Conservation (phyloP, 2,797 vertebrate genomes). For the Chelon auratus region DNA sequence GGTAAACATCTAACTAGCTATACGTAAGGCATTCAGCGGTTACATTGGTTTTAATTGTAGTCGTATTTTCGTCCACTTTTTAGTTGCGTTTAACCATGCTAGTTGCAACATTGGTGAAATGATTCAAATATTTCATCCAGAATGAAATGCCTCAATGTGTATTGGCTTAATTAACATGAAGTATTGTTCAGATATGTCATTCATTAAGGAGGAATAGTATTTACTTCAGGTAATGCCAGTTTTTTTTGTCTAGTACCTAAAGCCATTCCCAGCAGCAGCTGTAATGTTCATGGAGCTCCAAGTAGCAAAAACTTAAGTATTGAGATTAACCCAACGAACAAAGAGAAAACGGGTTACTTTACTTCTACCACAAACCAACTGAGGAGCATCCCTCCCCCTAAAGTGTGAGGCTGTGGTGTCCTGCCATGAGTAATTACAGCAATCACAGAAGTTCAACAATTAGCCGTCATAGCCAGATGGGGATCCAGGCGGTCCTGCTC, state of each 20-base stretch:
- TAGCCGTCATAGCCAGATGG: conserved; percentile 81
- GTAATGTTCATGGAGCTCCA: neutral
- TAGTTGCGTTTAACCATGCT: neutral
- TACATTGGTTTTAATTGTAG: too few species aligned
- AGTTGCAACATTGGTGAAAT: neutral
- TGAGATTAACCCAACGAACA: conserved; percentile 1
- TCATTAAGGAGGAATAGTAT: conserved; percentile 12
- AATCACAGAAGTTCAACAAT: conserved; percentile 84
- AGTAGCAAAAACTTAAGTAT: neutral
- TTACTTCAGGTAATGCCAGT: conserved; percentile 1
- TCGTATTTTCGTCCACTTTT: neutral
- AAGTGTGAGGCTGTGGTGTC: conserved; percentile 27
- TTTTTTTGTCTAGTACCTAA: neutral
- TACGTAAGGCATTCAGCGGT: neutral
- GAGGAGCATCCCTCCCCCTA: conserved; percentile 18
- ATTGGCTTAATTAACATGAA: conserved; percentile 25
- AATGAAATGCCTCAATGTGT: conserved; percentile 7
- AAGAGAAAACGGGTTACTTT: conserved; percentile 23
- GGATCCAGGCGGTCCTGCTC: conserved; percentile 62
- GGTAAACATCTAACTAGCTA: neutral
- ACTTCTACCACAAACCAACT: conserved; percentile 24
- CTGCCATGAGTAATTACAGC: conserved; percentile 77
- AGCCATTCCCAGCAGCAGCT: neutral
- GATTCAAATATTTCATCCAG: conserved; percentile 7
- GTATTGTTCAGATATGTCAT: conserved; percentile 10